Conservation (phyloP, 2,888 invertebrate genomes). For the Hydroisotoma schaefferi region DNA sequence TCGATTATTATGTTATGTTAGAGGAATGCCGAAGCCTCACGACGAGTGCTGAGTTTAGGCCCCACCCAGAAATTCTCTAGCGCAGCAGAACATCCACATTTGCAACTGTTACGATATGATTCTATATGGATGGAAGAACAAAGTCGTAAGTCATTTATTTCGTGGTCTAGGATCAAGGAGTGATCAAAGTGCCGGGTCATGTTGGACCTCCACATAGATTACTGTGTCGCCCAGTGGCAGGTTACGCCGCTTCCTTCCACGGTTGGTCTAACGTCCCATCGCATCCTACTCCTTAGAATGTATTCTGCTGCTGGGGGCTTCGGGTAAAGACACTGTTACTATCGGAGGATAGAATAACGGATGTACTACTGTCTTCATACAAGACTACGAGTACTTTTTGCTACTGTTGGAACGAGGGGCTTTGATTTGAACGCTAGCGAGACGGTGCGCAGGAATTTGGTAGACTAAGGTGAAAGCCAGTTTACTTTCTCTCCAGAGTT, state of each 20-base stretch:
- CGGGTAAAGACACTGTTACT: no score
- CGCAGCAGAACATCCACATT: not conserved
- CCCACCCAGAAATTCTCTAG: not conserved
- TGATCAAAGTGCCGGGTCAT: not conserved
- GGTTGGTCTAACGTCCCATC: no score
- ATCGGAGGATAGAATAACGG: no score
- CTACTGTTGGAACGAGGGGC: not conserved
- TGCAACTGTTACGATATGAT: not conserved
- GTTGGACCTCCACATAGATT: no score
- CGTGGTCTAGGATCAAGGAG: not conserved
- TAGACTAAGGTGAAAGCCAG: not conserved
- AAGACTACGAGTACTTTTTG: not conserved
- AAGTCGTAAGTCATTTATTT: slow-evolving; percentile 11
- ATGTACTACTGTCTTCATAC: no score
- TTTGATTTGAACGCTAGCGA: not conserved
- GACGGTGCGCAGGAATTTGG: not conserved
- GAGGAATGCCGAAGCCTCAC: not conserved
- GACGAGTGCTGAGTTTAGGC: not conserved
- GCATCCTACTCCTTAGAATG: no score
- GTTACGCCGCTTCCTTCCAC: no score
- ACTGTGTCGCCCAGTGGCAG: no score
- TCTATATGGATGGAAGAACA: not conserved
- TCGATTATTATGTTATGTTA: no score
- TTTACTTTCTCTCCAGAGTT: not conserved
- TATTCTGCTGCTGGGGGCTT: no score